A percentile compares a stretch with the other conserved stretches of the same genome.
phyloP scores from a whole-genome alignment of 2,113 vertebrate genomes.

The Oriolus oriolus region DNA sequence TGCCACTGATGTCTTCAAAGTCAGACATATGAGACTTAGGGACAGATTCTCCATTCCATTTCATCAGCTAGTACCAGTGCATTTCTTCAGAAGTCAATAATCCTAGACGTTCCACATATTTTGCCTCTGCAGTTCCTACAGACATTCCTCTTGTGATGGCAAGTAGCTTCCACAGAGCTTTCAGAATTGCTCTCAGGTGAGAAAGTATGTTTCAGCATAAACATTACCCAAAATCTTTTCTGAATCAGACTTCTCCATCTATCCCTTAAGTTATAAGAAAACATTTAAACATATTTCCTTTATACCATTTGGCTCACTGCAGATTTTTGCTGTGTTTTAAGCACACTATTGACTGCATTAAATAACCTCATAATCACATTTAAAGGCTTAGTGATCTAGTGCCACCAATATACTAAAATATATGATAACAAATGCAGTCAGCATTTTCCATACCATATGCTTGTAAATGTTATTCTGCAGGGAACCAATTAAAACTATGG shows the following conservation, averaged over 20 bases:
- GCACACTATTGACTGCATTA: constrained; percentile 35
- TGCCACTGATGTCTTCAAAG: neutral
- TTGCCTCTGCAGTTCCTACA: neutral
- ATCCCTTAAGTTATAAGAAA: neutral
- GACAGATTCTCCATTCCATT: neutral
- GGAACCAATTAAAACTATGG: constrained; percentile 90
- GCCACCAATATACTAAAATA: constrained; percentile 67
- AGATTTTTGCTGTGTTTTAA: constrained; percentile 41
- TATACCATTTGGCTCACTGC: constrained; percentile 14
- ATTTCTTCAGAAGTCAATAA: neutral
- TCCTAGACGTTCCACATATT: accelerated
- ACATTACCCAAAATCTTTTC: neutral
- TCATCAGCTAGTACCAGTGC: neutral
- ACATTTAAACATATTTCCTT: neutral
- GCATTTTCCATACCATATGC: constrained; percentile 82
- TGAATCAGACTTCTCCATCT: neutral
- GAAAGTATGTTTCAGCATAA: neutral
- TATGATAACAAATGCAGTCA: constrained; percentile 79
- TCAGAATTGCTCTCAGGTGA: neutral
- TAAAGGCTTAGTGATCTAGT: constrained; percentile 60
- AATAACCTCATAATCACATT: constrained; percentile 68
- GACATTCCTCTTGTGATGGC: neutral
- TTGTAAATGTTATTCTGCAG: constrained; percentile 81
- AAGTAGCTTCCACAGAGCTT: neutral
- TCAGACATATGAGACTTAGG: neutral